Evolutionary conservation across 2,888 invertebrate genomes (phyloP), one percentile per base, ranked within the genome.

Genomic region (Catocala fraxini): DNA sequence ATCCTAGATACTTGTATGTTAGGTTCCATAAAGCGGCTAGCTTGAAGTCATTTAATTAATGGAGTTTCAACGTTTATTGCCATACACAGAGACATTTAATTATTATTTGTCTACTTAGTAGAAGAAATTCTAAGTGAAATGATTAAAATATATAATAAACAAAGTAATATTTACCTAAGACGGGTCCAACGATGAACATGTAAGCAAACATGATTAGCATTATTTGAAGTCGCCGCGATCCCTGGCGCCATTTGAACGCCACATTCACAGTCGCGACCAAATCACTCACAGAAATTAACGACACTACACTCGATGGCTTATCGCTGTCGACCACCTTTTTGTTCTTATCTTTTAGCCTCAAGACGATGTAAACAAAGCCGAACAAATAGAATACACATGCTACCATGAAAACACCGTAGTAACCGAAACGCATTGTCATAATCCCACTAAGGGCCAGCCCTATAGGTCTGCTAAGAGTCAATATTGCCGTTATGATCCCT

Each of bases 401-500:
- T 54, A 89, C 86, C 59, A 85, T 84, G 73, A 93, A 94, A 66
- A 94, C 92, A 76, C 93, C 94, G 63, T 94, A 94, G 73, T 93
- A 95, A 25, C 94, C 94, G 61, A 93, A 87, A 70, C 85, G 86
- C 51, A 88, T 89, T 12, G 94, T 95, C 87, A 95, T 91, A 51
- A 95, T 89, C 15, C 95, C 95, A 84, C 95, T 95, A 1, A 95
- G 89, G 7, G 94, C 94, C 4, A 94, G 89, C 9, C 95, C 95
- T 52, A 95, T 82, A 0, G 95, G 95, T 64, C 95, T 87, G 71
- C 92, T 93, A 6, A 95, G 83, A 60, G 94, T 95, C 73, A 94
- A 77, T 66, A 95, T 92, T 11, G 95, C 91, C 0, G 95, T 95
- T 46, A 96, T 90, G 13, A 96, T 92, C 5, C 96, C 96, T 75